Evolutionary conservation across 2,888 invertebrate species (phyloP), one percentile per base, ranked within the genome.

Genomic region (Alloplasta piceator): DNA sequence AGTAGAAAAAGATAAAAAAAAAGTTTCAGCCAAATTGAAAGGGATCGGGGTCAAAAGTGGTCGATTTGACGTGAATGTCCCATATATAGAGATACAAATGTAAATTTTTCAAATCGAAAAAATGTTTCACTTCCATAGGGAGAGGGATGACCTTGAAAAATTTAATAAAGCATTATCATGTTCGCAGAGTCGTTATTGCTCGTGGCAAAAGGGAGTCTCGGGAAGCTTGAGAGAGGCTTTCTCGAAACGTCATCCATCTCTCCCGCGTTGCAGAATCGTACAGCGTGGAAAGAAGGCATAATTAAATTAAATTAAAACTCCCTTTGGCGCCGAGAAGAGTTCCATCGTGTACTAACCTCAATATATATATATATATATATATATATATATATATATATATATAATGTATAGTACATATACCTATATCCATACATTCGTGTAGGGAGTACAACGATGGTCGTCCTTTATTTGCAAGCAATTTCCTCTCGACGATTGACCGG

Each of bases 381-480:
- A 50, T 66, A 48, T 63, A 46, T 50, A 50, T 60, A 36, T 10
- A 43, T 46, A 64, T 50, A 16, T 41, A 61, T 61, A 58, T 36
- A 64, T 75, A 56, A 12, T 26, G 3, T 26, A 26, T 26, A 26
- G 3, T 26, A 39, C 52, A 52, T 48, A 74, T 74, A 77, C 66
- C 71, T 75, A 78, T 75, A 80, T 61, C 60, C 74, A 38, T 78
- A 80, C 58, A 56, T 50, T 78, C 52, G 82, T 84, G 71, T 58
- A 48, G 66, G 56, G 71, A 66, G 80, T 56, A 50, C 41, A 38
- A 60, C 26, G 26, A 26, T 26, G 61, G 85, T 85, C 87, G 86
- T 86, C 56, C 87, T 90, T 90, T 89, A 90, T 90, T 90, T 89
- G 87, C 89, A 87, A 90, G 90, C 87, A 90, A 91, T 91, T 91